These are phyloP conservation scores for Galeopterus variegatus DNA, from an alignment of 2,113 vertebrate species.

Conservation along the genomic window DNA sequence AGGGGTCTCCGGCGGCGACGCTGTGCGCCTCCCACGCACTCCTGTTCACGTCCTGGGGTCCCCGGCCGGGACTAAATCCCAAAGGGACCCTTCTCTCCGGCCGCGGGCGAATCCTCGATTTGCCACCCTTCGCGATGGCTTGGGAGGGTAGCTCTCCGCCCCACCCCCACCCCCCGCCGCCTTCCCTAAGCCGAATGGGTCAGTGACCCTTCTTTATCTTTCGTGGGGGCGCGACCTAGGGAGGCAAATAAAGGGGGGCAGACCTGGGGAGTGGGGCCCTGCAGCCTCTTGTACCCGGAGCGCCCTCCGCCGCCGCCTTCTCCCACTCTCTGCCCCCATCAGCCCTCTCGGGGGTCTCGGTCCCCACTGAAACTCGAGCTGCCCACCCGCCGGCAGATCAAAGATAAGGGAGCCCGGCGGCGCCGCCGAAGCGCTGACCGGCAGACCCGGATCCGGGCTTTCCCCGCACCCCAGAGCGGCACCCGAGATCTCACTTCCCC, in stretches of 20 bases:
- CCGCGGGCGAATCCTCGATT: background rate
- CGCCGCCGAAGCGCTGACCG: background rate
- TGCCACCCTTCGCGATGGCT: background rate
- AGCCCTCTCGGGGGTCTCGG: background rate
- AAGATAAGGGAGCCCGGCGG: background rate
- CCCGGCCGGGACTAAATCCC: background rate
- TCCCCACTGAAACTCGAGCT: conserved; percentile 56
- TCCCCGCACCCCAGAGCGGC: background rate
- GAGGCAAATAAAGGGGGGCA: background rate
- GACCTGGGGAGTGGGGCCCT: background rate
- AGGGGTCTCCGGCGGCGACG: background rate
- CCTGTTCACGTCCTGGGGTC: background rate
- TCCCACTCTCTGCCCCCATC: background rate
- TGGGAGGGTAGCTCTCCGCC: background rate
- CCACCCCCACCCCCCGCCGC: no score
- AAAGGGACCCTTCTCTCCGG: background rate
- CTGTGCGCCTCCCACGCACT: background rate
- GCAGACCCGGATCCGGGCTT: conserved; percentile 66
- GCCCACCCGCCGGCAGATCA: conserved; percentile 1
- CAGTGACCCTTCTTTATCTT: background rate
- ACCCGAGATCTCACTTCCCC: background rate
- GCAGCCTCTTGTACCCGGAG: background rate
- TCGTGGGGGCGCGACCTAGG: background rate
- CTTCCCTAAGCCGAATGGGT: background rate
- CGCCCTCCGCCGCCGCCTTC: background rate